Evolutionary conservation across 2,888 invertebrate genomes (phyloP).

Genomic region (Acleris laterana): DNA sequence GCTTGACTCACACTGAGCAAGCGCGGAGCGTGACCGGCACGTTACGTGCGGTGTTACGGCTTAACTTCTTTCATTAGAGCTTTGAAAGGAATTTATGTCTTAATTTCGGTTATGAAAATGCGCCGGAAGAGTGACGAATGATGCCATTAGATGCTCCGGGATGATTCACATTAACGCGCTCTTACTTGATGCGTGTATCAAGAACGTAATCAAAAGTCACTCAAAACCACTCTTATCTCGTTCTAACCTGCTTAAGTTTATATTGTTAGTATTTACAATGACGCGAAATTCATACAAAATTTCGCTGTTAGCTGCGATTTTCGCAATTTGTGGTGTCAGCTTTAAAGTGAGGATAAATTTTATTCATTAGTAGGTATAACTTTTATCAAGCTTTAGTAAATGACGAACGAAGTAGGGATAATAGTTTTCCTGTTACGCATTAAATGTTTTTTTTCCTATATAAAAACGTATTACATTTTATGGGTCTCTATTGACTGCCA

Average conservation of each 20-base stretch:
- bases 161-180: constrained; percentile 47
- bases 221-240: too few relatives aligned
- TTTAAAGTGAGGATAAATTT: too few relatives aligned
- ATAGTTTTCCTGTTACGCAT: constrained; percentile 1
- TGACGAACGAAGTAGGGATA: neutral
- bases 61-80: constrained; percentile 63
- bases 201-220: constrained; percentile 1
- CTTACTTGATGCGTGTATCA: constrained; percentile 23
- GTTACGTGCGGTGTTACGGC: constrained; percentile 70
- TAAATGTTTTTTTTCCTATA: too few relatives aligned
- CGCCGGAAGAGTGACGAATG: constrained; percentile 64
- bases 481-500: too few relatives aligned
- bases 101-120: constrained; percentile 70
- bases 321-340: too few relatives aligned
- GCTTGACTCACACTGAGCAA: constrained; percentile 52
- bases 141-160: constrained; percentile 51
- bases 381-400: too few relatives aligned
- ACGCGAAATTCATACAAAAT: too few relatives aligned
- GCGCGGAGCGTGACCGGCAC: constrained; percentile 70
- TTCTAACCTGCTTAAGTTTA: too few relatives aligned
- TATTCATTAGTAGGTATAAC: too few relatives aligned
- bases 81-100: constrained; percentile 76
- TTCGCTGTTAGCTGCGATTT: too few relatives aligned
- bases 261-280: too few relatives aligned
- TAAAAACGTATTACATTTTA: too few relatives aligned